A percentile compares a stretch with the other conserved stretches of the same genome.
Evolutionary conservation across 2,888 invertebrate genomes (phyloP).

Genomic region (Drosophila neotestacea): DNA sequence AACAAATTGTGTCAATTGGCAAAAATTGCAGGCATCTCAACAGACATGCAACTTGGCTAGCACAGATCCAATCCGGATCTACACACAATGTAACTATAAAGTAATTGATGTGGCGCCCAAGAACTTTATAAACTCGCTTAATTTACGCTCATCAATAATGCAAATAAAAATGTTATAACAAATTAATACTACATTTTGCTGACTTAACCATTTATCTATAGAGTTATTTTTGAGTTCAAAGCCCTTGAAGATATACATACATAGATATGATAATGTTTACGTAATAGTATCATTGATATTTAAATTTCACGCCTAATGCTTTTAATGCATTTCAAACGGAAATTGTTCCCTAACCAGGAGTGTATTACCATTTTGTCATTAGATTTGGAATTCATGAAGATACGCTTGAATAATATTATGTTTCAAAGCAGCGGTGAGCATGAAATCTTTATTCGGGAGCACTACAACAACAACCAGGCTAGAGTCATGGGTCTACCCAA

Average conservation of each 20-base stretch:
- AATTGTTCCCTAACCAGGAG: not conserved
- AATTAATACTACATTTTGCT: not conserved
- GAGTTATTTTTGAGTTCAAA: not conserved
- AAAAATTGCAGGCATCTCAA: constrained; percentile 62
- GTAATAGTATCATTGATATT: not conserved
- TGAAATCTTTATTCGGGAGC: too few species aligned
- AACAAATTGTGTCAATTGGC: constrained; percentile 67
- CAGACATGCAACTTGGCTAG: constrained; percentile 43
- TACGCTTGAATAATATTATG: constrained; percentile 15
- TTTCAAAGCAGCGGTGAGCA: not conserved
- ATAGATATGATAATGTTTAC: constrained; percentile 5
- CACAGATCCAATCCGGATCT: constrained; percentile 29
- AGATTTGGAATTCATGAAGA: not conserved
- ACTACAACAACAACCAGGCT: too few species aligned
- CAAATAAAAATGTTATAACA: constrained; percentile 2
- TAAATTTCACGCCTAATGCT: constrained; percentile 14
- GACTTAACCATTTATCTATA: not conserved
- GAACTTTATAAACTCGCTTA: constrained; percentile 23
- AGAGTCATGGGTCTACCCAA: too few species aligned
- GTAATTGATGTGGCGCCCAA: constrained; percentile 41
- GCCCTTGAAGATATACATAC: not conserved
- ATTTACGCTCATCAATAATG: constrained; percentile 18
- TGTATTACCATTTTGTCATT: constrained; percentile 1
- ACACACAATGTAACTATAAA: not conserved
- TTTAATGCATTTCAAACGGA: constrained; percentile 10